Evolutionary conservation across 2,888 invertebrate genomes (phyloP), one percentile per base, ranked within the genome.

Genomic region (Aspidiotus destructor): DNA sequence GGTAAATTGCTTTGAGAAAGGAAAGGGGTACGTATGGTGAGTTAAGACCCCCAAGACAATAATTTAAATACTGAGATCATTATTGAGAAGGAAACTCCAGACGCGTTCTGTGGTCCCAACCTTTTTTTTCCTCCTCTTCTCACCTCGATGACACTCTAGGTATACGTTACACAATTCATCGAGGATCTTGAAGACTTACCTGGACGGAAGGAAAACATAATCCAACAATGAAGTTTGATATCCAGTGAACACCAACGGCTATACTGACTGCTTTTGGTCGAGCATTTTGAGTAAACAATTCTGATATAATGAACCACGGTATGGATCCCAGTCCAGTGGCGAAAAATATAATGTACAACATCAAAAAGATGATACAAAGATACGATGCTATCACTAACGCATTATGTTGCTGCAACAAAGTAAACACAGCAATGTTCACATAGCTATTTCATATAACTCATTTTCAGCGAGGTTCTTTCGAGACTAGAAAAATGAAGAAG

Each of bases 281-380:
- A 0, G 92, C 87, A 1, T 87, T 84, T 75, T 91, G 91, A 74
- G 85, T 85, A 80, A 93, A 93, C 65, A 93, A 76, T 77, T 93
- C 95, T 73, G 88, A 86, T 1, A 92, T 93, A 71, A 93, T 83
- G 81, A 95, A 94, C 91, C 92, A 93, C 7, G 94, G 94, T 72
- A 95, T 94, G 41, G 93, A 92, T 69, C 94, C 93, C 10, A 93
- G 92, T 0, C 95, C 94, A n/a, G 87, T 85, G 0, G 94, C 93
- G 77, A 95, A 95, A 79, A 89, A 85, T 41, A 92, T 84, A 70
- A 94, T 89, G 79, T 90, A 94, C 28, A 87, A 76, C n/a, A 91
- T 82, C 10, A 93, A 88, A 73, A 89, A 80, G 13, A 84, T 78
- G 67, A 93, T 86, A 74, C 88, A 86, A 58, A 86, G 73, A 76